Conservation (phyloP, 2,888 invertebrate species). For the Sialis lutaria region DNA sequence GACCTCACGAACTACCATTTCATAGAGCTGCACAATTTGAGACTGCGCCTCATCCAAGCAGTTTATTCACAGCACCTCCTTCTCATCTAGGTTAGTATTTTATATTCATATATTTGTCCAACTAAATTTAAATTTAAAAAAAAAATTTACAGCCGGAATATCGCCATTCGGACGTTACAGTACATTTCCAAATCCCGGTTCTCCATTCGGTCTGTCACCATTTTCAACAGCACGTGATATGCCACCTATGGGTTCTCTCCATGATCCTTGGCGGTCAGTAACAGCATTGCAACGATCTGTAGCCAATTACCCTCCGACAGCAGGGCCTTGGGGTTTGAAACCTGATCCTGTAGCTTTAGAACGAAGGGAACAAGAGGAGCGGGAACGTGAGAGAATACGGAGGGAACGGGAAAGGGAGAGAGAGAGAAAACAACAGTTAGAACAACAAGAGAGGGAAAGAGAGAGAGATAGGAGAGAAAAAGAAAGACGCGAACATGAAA, state of each 20-base stretch:
- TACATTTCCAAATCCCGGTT: slow-evolving; percentile 41
- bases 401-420: slow-evolving; percentile 35
- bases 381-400: slow-evolving; percentile 36
- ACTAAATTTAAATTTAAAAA: slow-evolving; percentile 7
- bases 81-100: slow-evolving; percentile 46
- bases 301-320: slow-evolving; percentile 32
- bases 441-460: slow-evolving; percentile 26
- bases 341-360: slow-evolving; percentile 43
- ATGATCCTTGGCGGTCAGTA: slow-evolving; percentile 50
- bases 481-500: slow-evolving; percentile 35
- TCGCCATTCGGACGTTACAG: slow-evolving; percentile 70
- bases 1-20: slow-evolving; percentile 33
- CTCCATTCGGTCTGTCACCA: slow-evolving; percentile 50
- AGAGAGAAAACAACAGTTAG: slow-evolving; percentile 35
- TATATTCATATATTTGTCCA: background rate
- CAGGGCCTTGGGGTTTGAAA: slow-evolving; percentile 45
- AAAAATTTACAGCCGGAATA: slow-evolving; percentile 34
- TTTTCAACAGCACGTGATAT: slow-evolving; percentile 39
- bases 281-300: slow-evolving; percentile 36
- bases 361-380: slow-evolving; percentile 40
- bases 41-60: slow-evolving; percentile 43
- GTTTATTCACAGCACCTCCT: slow-evolving; percentile 41
- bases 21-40: slow-evolving; percentile 45
- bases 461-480: slow-evolving; percentile 31
- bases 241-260: slow-evolving; percentile 27